Conservation (phyloP, 2,888 invertebrate species). For the Apamea crenata region DNA sequence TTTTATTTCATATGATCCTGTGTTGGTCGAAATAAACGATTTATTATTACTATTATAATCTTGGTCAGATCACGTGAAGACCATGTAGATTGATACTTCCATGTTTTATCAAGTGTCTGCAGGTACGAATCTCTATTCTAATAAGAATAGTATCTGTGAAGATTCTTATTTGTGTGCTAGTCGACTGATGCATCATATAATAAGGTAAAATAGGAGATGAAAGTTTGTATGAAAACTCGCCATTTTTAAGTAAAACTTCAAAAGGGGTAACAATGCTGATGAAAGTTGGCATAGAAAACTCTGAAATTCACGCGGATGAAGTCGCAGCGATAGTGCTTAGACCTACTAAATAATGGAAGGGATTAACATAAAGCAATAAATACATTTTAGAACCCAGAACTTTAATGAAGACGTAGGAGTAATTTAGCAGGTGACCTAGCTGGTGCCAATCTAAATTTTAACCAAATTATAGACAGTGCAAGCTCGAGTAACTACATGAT, state of each 20-base stretch:
- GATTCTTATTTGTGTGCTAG: neutral
- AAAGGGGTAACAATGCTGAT: neutral
- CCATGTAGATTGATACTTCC: neutral
- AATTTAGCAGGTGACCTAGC: constrained; percentile 2
- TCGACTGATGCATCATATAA: neutral
- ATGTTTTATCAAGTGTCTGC: neutral
- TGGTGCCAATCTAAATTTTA: constrained; percentile 14
- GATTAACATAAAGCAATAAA: neutral
- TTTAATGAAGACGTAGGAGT: constrained; percentile 20
- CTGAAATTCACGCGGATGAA: neutral
- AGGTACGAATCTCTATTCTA: too few relatives aligned
- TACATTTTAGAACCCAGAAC: neutral
- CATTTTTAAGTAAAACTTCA: neutral
- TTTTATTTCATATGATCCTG: too few relatives aligned
- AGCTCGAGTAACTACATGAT: constrained; percentile 3
- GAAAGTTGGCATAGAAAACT: neutral
- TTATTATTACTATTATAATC: too few relatives aligned
- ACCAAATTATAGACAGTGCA: constrained; percentile 7
- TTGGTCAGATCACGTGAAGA: too few relatives aligned
- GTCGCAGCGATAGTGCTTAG: neutral
- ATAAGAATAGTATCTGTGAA: neutral
- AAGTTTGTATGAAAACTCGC: neutral
- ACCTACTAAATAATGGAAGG: neutral
- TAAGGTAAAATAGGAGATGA: neutral
- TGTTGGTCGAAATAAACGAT: too few relatives aligned